Evolutionary conservation across 1,140 invertebrate species (phyloP), one percentile per base, ranked within the genome.

Genomic region (Agrypnia vestita): DNA sequence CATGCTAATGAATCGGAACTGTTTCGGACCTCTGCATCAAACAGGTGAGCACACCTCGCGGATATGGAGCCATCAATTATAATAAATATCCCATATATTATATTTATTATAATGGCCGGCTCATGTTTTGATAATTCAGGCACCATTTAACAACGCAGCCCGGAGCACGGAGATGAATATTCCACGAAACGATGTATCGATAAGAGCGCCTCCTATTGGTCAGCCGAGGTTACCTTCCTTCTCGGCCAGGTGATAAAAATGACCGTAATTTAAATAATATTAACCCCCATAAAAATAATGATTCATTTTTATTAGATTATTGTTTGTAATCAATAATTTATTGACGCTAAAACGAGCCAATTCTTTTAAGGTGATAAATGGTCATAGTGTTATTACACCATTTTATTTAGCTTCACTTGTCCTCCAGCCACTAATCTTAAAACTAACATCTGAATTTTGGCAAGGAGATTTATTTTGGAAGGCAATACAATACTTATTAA

Each of bases 71-170:
- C 61, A 82, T 82, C 81, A 80, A 79, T 82, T 82, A 82, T 78
- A 80, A 82, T 80, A 80, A 82, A 82, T 74, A 80, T 80, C 64
- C 81, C 81, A 82, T 82, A 82, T 76, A 77, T 82, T 74, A 82
- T 80, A 25, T 82, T 82, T 82, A 82, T 82, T 82, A 79, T 80
- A 80, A 82, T 78, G 75, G 77, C 74, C 78, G 74, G 78, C 78
- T 79, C 81, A 78, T 82, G 78, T 82, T 80, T 82, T 80, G 81
- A 82, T 82, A 80, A 82, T 82, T 77, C 75, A 13, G 47, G 49
- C 11, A 47, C 56, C 56, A 69, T 47, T 77, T 61, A 56, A 69
- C 73, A 55, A 44, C 13, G 56, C 62, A 56, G 61, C 75, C 75
- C 35, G 17, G n/a, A 72, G 78, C 71, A 12, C 9, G n/a, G 47